Evolutionary conservation across 2,797 vertebrate species (phyloP), one percentile per base, ranked within the genome.

Genomic region (Pseudomugil tenellus): DNA sequence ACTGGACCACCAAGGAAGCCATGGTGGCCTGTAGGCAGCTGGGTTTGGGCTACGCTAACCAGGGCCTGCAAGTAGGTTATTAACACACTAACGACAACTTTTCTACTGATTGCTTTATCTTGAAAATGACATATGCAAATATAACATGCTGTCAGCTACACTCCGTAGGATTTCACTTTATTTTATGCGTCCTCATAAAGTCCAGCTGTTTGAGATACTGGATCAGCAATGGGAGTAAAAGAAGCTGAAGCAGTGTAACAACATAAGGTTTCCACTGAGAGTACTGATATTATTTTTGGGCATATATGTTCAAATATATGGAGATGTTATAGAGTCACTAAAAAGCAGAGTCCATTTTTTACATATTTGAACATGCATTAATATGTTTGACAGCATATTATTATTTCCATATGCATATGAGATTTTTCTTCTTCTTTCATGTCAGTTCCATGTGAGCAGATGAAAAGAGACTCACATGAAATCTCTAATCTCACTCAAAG

Each of bases 21-120:
- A 95, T 93, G 90, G 96, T 98, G 90, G 96, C 91, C 85, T 99
- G 97, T 90, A 96, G 96, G 90, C 98, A 99, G 91, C 92, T 99
- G 73, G 96, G 96, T 74, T 91, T 98, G 80, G 97, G 97, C 92
- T 98, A 96, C 56, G 95, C 96, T 91, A 98, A 95, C 94, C 96
- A 97, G 21, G 96, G 95, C 80, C 87, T 98, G 74, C 93, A 98
- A 96, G 97, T 99, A 95, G 94, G 97, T 95, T 63, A 80, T 70
- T 92, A 73, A 81, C 55, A 64, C 37, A 26, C 21, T 57, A 37
- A 66, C 53, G 23, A 8, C 34, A 19, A 32, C 35, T 21, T 28
- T 8, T 60, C 62, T 34, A 32, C 57, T 35, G 4, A 62, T 60
- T 48, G 49, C 21, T 34, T 54, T 62, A 41, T 71, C 19, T 19